Base-by-base conservation (phyloP, 1,140 invertebrate genomes). In the Sminthurinus signatus region DNA sequence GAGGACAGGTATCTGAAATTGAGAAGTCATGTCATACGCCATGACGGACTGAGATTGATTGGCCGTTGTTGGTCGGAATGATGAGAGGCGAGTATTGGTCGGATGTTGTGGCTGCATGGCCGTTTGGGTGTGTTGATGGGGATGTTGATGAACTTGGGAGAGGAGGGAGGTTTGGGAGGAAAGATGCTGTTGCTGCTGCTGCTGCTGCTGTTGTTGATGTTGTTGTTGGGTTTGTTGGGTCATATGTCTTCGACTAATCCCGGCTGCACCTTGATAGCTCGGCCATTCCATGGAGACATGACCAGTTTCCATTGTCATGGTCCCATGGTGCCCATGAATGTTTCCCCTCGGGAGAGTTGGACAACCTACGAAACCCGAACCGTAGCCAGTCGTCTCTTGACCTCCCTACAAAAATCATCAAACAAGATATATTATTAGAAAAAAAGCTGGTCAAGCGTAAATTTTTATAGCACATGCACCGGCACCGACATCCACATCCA, bases 201-300 rank as follows among this genome's bases (percentile, higher is more conserved):
- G 44, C 21, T 48, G 44, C 15, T 68, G 60, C n/a, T 50, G 32
- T 17, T 29, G 50, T 17, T 14, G 42, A 8, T 25, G 5, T 57
- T 14, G 29, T 42, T 57, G 29, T 4, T 21, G 32, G 51, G 14
- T 4, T 10, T n/a, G 29, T 10, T 15, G 10, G 17, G 36, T 3
- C 2, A n/a, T 36, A 28, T 59, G 60, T 23, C 67, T 46, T 25
- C 67, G 44, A n/a, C 15, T 19, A 19, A 64, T 54, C 0, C 62
- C 60, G 2, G 61, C 62, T 2, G 51, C 58, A 50, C 69, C 69
- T 62, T 68, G 65, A 50, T 71, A 71, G 36, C 59, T 65, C 19
- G 69, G 69, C 66, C 70, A 71, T 43, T 71, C 70, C 58, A 71
- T 60, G 5, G 63, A 64, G 31, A 50, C 60, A 52, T 15, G 57